Evolutionary conservation across 2,888 invertebrate species (phyloP).

Genomic region (Amiota mariae): DNA sequence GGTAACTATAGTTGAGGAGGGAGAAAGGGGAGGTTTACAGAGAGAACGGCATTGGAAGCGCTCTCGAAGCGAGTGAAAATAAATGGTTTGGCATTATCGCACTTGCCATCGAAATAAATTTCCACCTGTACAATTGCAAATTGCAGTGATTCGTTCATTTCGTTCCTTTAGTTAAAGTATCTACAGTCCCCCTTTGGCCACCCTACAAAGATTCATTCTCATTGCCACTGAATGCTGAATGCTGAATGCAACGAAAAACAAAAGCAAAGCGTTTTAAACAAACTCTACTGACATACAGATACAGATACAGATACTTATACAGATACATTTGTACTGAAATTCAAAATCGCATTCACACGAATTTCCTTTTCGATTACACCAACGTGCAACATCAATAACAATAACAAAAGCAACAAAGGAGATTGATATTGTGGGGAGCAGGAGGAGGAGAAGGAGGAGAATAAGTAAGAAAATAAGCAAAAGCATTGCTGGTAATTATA

Average conservation of each 20-base stretch:
- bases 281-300: constrained; percentile 49
- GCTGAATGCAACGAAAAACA: constrained; percentile 2
- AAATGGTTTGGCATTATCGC: constrained; percentile 64
- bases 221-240: constrained; percentile 10
- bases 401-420: constrained; percentile 8
- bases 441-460: not conserved
- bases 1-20: too few relatives aligned
- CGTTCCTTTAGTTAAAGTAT: constrained; percentile 11
- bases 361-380: constrained; percentile 52
- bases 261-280: constrained; percentile 22
- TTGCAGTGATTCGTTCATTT: constrained; percentile 59
- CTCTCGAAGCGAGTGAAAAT: constrained; percentile 47
- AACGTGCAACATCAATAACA: constrained; percentile 32
- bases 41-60: too few relatives aligned
- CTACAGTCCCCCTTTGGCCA: not conserved
- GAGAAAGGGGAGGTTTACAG: too few relatives aligned
- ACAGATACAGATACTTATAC: not conserved
- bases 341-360: constrained; percentile 31
- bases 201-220: not conserved
- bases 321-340: not conserved
- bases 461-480: constrained; percentile 29
- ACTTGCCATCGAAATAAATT: constrained; percentile 67
- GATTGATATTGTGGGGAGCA: too few relatives aligned
- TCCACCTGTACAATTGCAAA: constrained; percentile 69
- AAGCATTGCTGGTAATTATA: constrained; percentile 56